Percentiles rank a stretch among this genome's conserved stretches.
phyloP scores from a whole-genome alignment of 2,888 invertebrate genomes.

The Phragmatobia fuliginosa region DNA sequence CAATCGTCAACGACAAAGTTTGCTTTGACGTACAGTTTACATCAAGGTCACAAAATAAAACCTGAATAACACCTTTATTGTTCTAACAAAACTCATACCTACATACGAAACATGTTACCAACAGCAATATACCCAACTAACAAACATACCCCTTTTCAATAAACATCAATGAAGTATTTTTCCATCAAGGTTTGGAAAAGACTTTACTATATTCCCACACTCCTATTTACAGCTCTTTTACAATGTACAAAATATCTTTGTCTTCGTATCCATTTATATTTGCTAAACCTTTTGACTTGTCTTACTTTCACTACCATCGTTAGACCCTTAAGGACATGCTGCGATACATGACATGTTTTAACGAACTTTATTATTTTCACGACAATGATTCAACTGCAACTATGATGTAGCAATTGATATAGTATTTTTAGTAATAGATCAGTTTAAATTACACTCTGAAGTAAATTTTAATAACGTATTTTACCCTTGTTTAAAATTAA shows the following conservation, averaged over 20 bases:
- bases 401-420: too few relatives aligned
- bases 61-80: not conserved
- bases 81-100: not conserved
- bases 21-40: not conserved
- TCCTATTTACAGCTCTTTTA: not conserved
- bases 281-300: not conserved
- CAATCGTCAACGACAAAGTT: not conserved
- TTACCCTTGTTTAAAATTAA: slow-evolving; percentile 2
- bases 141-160: not conserved
- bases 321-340: not conserved
- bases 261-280: not conserved
- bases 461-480: not conserved
- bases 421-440: not conserved
- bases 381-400: too few relatives aligned
- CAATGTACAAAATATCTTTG: not conserved
- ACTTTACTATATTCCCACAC: not conserved
- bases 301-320: not conserved
- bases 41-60: not conserved
- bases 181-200: not conserved
- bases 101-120: not conserved
- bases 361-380: not conserved
- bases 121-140: not conserved
- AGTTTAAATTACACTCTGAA: not conserved
- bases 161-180: not conserved
- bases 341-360: not conserved